phyloP scores from a whole-genome alignment of 2,113 vertebrate genomes.

The Merops nubicus region DNA sequence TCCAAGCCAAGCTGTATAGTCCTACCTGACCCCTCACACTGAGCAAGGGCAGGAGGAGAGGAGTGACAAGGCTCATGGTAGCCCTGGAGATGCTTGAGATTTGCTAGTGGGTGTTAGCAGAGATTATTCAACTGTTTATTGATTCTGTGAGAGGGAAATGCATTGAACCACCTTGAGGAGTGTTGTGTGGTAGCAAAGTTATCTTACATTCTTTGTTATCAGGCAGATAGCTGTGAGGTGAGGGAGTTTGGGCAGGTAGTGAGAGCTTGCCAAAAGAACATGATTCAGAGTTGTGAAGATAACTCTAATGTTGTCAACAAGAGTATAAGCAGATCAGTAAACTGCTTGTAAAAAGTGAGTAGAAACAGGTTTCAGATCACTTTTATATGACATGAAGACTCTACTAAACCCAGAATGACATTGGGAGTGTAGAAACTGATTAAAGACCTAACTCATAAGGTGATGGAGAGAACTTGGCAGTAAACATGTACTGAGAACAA shows the following conservation, averaged over 20 bases:
- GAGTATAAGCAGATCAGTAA: neutral
- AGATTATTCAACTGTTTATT: neutral
- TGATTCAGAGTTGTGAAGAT: neutral
- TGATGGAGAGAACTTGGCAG: neutral
- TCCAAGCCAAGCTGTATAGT: neutral
- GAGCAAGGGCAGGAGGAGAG: neutral
- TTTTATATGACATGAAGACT: neutral
- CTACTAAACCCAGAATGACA: neutral
- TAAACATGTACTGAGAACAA: neutral
- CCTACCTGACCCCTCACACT: neutral
- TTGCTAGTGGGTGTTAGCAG: neutral
- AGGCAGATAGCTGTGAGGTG: neutral
- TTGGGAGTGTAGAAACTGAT: neutral
- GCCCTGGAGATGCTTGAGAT: neutral
- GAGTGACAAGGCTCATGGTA: neutral
- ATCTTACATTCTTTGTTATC: neutral
- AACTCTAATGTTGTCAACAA: accelerated
- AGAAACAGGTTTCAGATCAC: neutral
- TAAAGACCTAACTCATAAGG: accelerated
- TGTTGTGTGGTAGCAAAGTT: neutral
- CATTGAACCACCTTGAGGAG: neutral
- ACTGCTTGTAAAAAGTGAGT: neutral
- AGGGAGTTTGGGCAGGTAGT: neutral
- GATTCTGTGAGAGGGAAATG: neutral
- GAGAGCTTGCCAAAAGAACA: neutral